Base-by-base conservation (phyloP, 2,888 invertebrate genomes). In the Chymomyza procnemis region DNA sequence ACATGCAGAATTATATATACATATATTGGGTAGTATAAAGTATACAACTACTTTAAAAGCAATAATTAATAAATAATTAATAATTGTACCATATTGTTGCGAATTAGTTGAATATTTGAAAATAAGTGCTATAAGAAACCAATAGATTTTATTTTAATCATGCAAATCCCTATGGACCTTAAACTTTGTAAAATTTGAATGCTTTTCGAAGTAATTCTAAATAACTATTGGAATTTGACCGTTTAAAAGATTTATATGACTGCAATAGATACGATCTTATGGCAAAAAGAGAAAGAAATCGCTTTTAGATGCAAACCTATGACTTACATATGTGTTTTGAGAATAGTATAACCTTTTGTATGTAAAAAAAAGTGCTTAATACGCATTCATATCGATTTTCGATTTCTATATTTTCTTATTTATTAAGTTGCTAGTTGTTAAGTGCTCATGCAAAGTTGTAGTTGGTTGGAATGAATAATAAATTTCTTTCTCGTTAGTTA, bases 51-150 rank as follows among this genome's bases (percentile, higher is more conserved):
- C 63, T 30, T 73, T 57, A 76, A 54, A 54, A 63, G 55, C 65
- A 64, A 71, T 62, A 41, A 41, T 41, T 41, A 41, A 54, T 9
- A 52, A 52, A 52, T 47, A 1, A n/a, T 52, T 19, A 8, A 16
- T 54, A 72, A 66, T 66, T 64, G 46, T 73, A 68, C 60, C 71
- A 75, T 62, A 76, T 74, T 71, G 57, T 76, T 74, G 68, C 76
- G 75, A 76, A 76, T 76, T 66, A 76, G 41, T 62, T 41, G 34
- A 41, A 41, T 41, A 41, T 12, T 41, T 41, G 3, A 41, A n/a
- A 41, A 41, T 41, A 41, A 41, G 58, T 58, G 58, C 58, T 41
- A 19, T 41, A 54, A 54, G 19, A 52, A 54, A 54, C 19, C 22
- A 19, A 41, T 41, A 41, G 12, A 30, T 9, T 26, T 26, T 41